phyloP scores from a whole-genome alignment of 53 echinoderm and acorn worm genomes.

The Glandiceps talaboti region DNA sequence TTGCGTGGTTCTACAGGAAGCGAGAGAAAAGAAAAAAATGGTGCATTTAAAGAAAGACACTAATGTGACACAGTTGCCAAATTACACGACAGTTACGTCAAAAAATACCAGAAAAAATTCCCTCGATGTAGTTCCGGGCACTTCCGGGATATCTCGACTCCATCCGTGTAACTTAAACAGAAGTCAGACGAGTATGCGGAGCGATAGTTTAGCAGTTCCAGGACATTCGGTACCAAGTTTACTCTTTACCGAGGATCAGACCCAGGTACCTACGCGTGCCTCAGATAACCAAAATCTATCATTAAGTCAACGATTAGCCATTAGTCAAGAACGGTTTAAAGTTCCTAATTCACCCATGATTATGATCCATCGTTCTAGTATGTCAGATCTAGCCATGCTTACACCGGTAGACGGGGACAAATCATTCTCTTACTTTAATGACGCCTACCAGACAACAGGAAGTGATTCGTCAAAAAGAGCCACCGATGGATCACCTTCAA shows the following conservation, averaged over 20 bases:
- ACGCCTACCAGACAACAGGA: neutral
- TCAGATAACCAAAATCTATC: neutral
- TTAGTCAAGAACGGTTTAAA: neutral
- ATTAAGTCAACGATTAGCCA: neutral
- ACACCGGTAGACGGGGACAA: neutral
- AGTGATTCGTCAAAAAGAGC: neutral
- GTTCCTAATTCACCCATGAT: neutral
- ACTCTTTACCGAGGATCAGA: neutral
- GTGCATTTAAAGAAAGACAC: slow-evolving; percentile 2
- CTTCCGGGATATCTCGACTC: neutral
- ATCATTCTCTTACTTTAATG: neutral
- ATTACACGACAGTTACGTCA: neutral
- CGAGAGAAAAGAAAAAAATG: slow-evolving; percentile 39
- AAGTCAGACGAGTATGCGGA: neutral
- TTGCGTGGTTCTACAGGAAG: slow-evolving; percentile 68
- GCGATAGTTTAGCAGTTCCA: neutral
- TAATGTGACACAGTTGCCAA: slow-evolving; percentile 7
- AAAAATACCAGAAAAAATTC: neutral
- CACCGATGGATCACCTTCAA: neutral
- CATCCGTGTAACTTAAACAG: neutral
- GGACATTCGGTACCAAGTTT: neutral
- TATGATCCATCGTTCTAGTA: neutral
- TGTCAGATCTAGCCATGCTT: neutral
- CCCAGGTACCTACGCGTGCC: neutral
- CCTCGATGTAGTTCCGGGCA: neutral